These are phyloP conservation scores for Sebastes schlegelii DNA, from an alignment of 2,113 vertebrate genomes.

Conservation along the genomic window DNA sequence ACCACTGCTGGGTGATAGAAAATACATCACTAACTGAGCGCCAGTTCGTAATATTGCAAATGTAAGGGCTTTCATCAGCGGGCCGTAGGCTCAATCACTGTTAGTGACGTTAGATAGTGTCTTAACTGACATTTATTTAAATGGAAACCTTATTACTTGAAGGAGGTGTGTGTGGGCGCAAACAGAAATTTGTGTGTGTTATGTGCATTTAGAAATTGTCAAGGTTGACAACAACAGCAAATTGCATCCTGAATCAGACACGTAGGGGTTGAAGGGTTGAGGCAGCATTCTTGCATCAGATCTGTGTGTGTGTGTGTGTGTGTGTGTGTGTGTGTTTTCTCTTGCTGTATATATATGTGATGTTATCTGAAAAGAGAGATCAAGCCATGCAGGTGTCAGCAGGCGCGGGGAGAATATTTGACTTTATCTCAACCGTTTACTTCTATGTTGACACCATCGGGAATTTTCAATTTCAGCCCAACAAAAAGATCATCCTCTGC, in stretches of 20 bases:
- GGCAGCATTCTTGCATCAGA: slow-evolving; percentile 38
- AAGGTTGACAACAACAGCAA: slow-evolving; percentile 51
- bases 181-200: background rate
- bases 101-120: background rate
- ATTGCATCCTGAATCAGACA: slow-evolving; percentile 51
- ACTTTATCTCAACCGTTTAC: slow-evolving; percentile 65
- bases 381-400: slow-evolving; percentile 60
- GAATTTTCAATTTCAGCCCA: slow-evolving; percentile 64
- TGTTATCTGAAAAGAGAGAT: slow-evolving; percentile 62
- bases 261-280: slow-evolving; percentile 20
- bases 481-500: slow-evolving; percentile 55
- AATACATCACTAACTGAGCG: background rate
- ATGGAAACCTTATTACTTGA: background rate
- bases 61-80: background rate
- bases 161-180: background rate
- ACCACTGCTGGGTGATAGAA: background rate
- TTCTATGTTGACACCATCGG: slow-evolving; percentile 55
- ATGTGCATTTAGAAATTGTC: slow-evolving; percentile 29
- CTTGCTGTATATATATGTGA: slow-evolving; percentile 28
- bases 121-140: background rate
- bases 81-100: background rate
- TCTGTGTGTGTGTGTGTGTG: too few species aligned
- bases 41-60: background rate
- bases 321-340: slow-evolving; percentile 3
- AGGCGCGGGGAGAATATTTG: slow-evolving; percentile 52